Evolutionary conservation across 2,797 vertebrate genomes (phyloP), one percentile per base, ranked within the genome.

Genomic region (Melanogrammus aeglefinus): DNA sequence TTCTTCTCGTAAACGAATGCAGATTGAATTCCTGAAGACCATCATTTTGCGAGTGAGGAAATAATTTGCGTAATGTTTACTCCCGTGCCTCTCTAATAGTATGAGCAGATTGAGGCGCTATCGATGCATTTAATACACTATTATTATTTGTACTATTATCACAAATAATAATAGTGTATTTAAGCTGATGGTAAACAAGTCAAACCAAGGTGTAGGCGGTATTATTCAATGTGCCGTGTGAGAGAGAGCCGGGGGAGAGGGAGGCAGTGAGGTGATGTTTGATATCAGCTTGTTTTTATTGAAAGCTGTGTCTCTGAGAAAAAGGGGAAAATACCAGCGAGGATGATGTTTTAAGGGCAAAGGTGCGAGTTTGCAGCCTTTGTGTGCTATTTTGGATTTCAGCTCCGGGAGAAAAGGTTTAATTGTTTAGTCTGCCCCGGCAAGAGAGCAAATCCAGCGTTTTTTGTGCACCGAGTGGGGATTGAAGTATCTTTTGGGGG

Each of bases 1-100:
- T 31, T 70, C 66, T 66, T 27, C 27, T 83, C 88, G 91, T 80
- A 93, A 93, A 94, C 84, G 84, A 94, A 91, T 87, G 91, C 83
- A 84, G 88, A 21, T 57, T 4, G 3, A 21, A 18, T 21, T 57
- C 18, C 16, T 18, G 51, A 21, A 57, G 18, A n/a, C 51, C 1
- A 1, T 57, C 51, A 18, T 4, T 57, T 47, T 47, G 44, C 44
- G 44, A 16, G 5, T 13, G 44, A 16, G 44, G 44, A 47, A 47
- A 47, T 47, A 13, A 47, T 14, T 47, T 14, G 44, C 44, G 13
- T 47, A 47, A 47, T 16, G 44, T 47, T 47, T 47, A 47, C 12
- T 47, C 44, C 44, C 13, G 51, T 21, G 51, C 18, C 16, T 57
- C 51, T 57, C 51, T 51, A 6, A 4, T 18, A 18, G 47, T 16